Evolutionary conservation across 2,888 invertebrate species (phyloP).

Genomic region (Andrena dorsata): DNA sequence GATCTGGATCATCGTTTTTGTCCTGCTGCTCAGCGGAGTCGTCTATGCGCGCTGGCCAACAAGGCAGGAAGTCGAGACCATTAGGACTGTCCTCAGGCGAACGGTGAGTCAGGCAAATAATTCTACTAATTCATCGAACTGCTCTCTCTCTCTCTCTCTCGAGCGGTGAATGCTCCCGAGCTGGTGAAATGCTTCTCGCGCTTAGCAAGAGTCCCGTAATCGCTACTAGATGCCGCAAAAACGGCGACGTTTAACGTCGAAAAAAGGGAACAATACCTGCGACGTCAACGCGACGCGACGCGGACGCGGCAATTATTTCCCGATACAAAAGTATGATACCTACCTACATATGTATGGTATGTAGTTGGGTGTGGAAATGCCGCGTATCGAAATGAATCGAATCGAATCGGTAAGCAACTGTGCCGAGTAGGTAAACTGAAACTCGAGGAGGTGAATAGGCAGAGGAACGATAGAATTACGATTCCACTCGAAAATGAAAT

Average conservation of each 20-base stretch:
- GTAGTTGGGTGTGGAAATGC: background rate
- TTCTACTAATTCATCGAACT: slow-evolving; percentile 4
- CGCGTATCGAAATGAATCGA: slow-evolving; percentile 8
- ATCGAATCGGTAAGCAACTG: slow-evolving; percentile 30
- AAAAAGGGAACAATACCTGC: too few species aligned
- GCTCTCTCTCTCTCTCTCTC: background rate
- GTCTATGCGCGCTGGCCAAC: slow-evolving; percentile 81
- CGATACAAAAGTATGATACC: slow-evolving; percentile 1
- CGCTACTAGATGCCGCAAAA: too few species aligned
- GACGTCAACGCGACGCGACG: too few species aligned
- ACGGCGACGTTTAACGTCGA: too few species aligned
- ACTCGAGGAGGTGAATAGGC: background rate
- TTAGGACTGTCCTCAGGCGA: slow-evolving; percentile 80
- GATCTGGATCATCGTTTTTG: slow-evolving; percentile 76
- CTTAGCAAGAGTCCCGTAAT: background rate
- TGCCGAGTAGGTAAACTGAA: background rate
- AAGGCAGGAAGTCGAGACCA: slow-evolving; percentile 79
- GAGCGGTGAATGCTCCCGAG: background rate
- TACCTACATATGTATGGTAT: too few species aligned
- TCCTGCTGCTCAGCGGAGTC: slow-evolving; percentile 75
- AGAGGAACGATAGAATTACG: background rate
- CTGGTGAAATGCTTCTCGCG: background rate
- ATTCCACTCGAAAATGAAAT: background rate
- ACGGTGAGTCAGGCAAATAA: slow-evolving; percentile 74
- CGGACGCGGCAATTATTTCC: background rate